Evolutionary conservation across 2,113 vertebrate species (phyloP).

Genomic region (Epinephelus cyanopodus): DNA sequence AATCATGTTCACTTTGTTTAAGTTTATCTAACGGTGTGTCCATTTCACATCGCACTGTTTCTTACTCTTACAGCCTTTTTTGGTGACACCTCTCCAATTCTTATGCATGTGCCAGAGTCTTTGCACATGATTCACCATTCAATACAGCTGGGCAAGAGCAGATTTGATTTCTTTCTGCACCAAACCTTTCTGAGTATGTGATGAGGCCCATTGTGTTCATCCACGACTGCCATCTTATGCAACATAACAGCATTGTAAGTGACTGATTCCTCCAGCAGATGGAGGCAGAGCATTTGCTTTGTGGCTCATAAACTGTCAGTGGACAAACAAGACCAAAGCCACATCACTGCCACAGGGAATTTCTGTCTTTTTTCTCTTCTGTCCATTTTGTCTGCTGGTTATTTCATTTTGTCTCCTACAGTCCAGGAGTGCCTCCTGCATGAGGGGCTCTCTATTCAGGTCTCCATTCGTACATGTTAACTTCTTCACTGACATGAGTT

Average conservation of each 20-base stretch:
- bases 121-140: no score
- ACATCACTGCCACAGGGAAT: slow-evolving; percentile 22
- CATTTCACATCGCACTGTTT: no score
- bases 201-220: slow-evolving; percentile 13
- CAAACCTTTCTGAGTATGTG: background rate
- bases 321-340: slow-evolving; percentile 8
- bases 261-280: slow-evolving; percentile 64
- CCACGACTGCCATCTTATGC: slow-evolving; percentile 52
- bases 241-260: slow-evolving; percentile 40
- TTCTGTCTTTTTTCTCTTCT: slow-evolving; percentile 35
- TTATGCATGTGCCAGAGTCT: no score
- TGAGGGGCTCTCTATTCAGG: background rate
- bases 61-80: no score
- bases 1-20: no score
- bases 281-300: slow-evolving; percentile 59
- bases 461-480: background rate
- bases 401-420: background rate
- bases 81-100: no score
- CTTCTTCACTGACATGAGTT: slow-evolving; percentile 2
- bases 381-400: slow-evolving; percentile 15
- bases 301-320: background rate
- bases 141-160: no score
- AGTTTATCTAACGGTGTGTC: no score
- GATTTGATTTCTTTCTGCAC: no score
- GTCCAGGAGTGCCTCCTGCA: slow-evolving; percentile 4